Base-by-base conservation (phyloP, 2,113 vertebrate genomes). In the Scytalopus superciliaris region DNA sequence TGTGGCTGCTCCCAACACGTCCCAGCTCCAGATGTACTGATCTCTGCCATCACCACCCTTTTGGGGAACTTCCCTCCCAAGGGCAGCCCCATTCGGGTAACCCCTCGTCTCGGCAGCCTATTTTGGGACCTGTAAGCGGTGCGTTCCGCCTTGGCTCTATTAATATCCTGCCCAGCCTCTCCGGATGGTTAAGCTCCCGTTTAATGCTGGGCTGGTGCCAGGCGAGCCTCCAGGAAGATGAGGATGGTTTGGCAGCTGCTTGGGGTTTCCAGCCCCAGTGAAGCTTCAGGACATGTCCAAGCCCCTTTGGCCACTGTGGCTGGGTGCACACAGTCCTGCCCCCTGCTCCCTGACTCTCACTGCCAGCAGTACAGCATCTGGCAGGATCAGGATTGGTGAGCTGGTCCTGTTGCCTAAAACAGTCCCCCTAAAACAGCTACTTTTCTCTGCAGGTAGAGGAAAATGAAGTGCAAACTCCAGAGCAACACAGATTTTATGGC, bases 101-200 rank as follows among this genome's bases (percentile, higher is more conserved):
- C 78, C 77, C 80, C 45, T 60, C 0, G 0, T 67, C 92, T 69
- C 3, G 0, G 49, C 90, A 89, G 87, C 73, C 84, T 87, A 81
- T 94, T 93, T 79, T 0, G 1, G 84, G 91, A 64, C 50, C 60
- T 0, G 5, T 68, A 67, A 85, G 62, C 10, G 0, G 45, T 3
- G 14, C 4, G 21, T 66, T 95, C 81, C 0, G 3, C 87, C 68
- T 23, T 3, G 14, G 35, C 73, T 83, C 93, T 94, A 63, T 91
- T 87, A 89, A 95, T 95, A 77, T 70, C 91, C 95, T 24, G 30
- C 39, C 68, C 78, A 52, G 86, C 69, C 67, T 86, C 93, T 81
- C 69, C 0, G 21, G 8, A 35, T 39, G 9, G 35, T 74, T 97
- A 91, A 96, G 73, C 89, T 92, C 35, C n/a, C 6, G 1, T 84